phyloP scores from a whole-genome alignment of 1,140 invertebrate species.

The Coboldia fuscipes region DNA sequence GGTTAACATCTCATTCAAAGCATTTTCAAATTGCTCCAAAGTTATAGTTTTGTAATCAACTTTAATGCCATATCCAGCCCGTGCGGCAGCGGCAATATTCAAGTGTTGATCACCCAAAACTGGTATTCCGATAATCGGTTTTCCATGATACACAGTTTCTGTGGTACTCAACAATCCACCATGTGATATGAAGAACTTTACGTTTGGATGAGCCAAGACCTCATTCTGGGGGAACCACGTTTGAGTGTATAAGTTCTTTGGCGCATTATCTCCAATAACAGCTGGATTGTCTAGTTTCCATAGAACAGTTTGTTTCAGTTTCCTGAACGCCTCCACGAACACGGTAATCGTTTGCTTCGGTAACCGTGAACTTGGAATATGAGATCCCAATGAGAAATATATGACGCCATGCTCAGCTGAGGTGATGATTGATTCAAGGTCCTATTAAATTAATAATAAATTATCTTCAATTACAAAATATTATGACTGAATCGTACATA shows the following conservation, averaged over 20 bases:
- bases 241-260: constrained; percentile 26
- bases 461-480: not conserved
- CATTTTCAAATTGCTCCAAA: constrained; percentile 1
- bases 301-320: constrained; percentile 32
- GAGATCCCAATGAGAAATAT: constrained; percentile 36
- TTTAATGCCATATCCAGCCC: constrained; percentile 17
- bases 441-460: constrained; percentile 14
- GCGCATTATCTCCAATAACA: constrained; percentile 19
- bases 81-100: constrained; percentile 23
- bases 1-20: constrained; percentile 5
- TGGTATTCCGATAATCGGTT: constrained; percentile 39
- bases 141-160: constrained; percentile 35
- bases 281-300: constrained; percentile 46
- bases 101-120: constrained; percentile 34
- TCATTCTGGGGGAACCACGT: constrained; percentile 40
- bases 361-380: constrained; percentile 22
- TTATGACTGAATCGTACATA: constrained; percentile 5
- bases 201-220: constrained; percentile 36
- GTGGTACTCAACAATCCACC: constrained; percentile 40
- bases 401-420: constrained; percentile 34
- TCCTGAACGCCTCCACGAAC: constrained; percentile 26
- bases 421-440: constrained; percentile 34
- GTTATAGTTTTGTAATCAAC: constrained; percentile 4
- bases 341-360: constrained; percentile 21
- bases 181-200: constrained; percentile 39